These are phyloP conservation scores for Laothoe populi DNA, from an alignment of 2,888 invertebrate genomes.

Conservation along the genomic window DNA sequence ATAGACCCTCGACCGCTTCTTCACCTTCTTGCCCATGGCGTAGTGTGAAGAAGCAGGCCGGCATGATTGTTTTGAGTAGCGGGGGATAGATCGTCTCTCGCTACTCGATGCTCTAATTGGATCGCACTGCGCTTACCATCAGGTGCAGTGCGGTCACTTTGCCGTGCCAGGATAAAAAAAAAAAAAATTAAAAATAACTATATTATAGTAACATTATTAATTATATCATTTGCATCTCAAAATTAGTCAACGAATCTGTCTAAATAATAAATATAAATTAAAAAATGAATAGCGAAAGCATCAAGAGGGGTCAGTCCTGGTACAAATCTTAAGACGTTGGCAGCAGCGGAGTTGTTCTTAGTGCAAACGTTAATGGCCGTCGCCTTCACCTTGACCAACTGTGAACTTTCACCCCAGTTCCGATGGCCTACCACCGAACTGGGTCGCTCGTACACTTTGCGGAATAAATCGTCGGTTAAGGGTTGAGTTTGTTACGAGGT, in stretches of 20 bases:
- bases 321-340: constrained; percentile 72
- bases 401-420: constrained; percentile 78
- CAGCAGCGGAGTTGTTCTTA: constrained; percentile 74
- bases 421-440: constrained; percentile 53
- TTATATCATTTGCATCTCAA: background rate
- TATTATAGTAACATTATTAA: too few species aligned
- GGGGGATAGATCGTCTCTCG: too few species aligned
- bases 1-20: too few species aligned
- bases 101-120: too few species aligned
- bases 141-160: too few species aligned
- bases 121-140: too few species aligned
- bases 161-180: too few species aligned
- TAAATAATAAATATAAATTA: constrained; percentile 10
- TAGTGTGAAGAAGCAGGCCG: too few species aligned
- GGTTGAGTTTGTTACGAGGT: background rate
- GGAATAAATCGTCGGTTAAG: background rate
- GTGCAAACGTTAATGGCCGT: constrained; percentile 76
- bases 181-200: too few species aligned
- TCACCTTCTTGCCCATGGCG: too few species aligned
- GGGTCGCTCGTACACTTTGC: constrained; percentile 42
- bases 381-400: constrained; percentile 80
- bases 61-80: too few species aligned
- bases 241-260: background rate
- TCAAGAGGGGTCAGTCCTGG: constrained; percentile 49
- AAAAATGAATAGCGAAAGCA: constrained; percentile 47